Evolutionary conservation across 2,113 vertebrate genomes (phyloP).

Genomic region (Oreochromis tanganicae): DNA sequence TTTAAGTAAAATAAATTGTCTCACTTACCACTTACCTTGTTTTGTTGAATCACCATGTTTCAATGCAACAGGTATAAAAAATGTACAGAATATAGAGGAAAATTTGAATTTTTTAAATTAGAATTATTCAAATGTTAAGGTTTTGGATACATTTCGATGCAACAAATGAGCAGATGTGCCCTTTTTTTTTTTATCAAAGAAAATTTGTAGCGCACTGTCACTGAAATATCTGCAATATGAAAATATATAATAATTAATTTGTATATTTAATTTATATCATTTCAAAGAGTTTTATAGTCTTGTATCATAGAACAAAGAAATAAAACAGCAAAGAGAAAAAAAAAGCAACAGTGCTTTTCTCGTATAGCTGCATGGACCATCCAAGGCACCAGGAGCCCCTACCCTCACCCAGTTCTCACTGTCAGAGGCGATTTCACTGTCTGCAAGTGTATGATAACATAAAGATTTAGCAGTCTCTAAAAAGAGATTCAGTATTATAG

Average conservation of each 20-base stretch:
- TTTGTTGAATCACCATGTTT: neutral
- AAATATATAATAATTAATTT: neutral
- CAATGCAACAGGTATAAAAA: neutral
- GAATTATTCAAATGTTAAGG: neutral
- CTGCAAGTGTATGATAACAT: slow-evolving; percentile 38
- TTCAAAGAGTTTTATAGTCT: neutral
- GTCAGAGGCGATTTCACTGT: neutral
- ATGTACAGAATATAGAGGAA: neutral
- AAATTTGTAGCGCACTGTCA: neutral
- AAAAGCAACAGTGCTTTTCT: neutral
- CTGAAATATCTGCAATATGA: neutral
- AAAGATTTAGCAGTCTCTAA: slow-evolving; percentile 38
- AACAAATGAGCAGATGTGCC: neutral
- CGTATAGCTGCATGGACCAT: neutral
- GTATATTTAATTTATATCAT: neutral
- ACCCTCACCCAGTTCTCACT: neutral
- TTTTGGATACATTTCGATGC: neutral
- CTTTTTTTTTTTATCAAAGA: neutral
- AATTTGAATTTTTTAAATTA: neutral
- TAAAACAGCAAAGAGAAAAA: neutral
- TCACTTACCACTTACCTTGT: neutral
- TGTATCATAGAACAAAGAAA: neutral
- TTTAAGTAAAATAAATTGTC: neutral
- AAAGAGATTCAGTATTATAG: slow-evolving; percentile 30
- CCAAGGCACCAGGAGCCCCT: neutral